Percentiles rank a stretch among this genome's conserved stretches.
phyloP scores from a whole-genome alignment of 2,888 invertebrate species.

The Harpagoxenus sublaevis region DNA sequence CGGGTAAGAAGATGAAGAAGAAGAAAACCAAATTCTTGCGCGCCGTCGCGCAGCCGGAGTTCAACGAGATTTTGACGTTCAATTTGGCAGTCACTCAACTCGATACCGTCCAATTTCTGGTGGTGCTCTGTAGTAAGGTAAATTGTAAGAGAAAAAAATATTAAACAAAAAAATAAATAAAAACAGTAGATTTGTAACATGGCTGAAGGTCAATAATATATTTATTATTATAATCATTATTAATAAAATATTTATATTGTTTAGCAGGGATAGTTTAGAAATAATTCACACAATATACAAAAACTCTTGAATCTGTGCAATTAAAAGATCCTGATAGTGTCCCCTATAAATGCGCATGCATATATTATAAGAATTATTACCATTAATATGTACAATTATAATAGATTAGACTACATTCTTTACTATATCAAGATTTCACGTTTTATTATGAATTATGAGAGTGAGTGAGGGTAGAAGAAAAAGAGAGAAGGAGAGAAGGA shows the following conservation, averaged over 20 bases:
- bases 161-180: not conserved
- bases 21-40: slow-evolving; percentile 83
- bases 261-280: not conserved
- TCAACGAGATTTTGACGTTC: slow-evolving; percentile 86
- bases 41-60: slow-evolving; percentile 82
- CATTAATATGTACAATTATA: too few species aligned
- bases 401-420: too few species aligned
- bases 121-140: slow-evolving; percentile 84
- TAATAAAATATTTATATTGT: too few species aligned
- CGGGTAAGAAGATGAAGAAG: slow-evolving; percentile 85
- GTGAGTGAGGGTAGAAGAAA: too few species aligned
- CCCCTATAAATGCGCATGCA: too few species aligned
- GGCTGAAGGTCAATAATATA: not conserved
- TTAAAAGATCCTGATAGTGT: too few species aligned
- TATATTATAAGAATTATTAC: too few species aligned
- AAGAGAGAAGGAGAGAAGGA: too few species aligned
- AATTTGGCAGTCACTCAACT: slow-evolving; percentile 84
- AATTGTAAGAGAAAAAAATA: not conserved
- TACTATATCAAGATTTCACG: too few species aligned
- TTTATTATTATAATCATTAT: not conserved
- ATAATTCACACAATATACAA: not conserved
- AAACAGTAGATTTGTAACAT: not conserved
- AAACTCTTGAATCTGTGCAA: not conserved
- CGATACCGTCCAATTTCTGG: slow-evolving; percentile 84
- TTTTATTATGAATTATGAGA: too few species aligned